Base-by-base conservation (phyloP, 2,797 vertebrate species). In the Clamator glandarius region DNA sequence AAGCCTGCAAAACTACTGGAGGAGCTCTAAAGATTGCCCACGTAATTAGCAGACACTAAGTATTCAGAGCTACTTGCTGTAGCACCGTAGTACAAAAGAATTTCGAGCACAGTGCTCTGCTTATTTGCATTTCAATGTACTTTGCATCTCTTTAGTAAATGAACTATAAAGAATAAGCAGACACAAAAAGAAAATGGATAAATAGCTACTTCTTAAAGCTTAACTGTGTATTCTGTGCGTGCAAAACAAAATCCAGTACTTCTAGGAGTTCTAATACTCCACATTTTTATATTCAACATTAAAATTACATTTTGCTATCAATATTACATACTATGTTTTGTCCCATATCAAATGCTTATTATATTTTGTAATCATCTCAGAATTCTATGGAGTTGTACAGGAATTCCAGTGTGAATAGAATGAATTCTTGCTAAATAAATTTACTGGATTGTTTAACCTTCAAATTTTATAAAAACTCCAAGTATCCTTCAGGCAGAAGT, bases 111-210 rank as follows among this genome's bases (percentile, higher is more conserved):
- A 81, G 51, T 42, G 33, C 46, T 79, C 55, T 72, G n/a, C 91
- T 93, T 62, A 93, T 96, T 90, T 93, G 96, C 92, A 96, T 94
- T 96, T 90, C 87, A 95, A 95, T 95, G 31, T 24, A 59, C n/a
- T 92, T 61, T 8, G 6, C 61, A 74, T 79, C 70, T 92, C 68
- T 92, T 84, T 74, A 88, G 77, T 69, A 82, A 93, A 86, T 31
- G 50, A 93, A 20, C 61, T 89, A 75, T 18, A 92, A 48, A 8
- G 23, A 94, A 64, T 29, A 77, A 64, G n/a, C 17, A 84, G 52
- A 79, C 6, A n/a, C 39, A 7, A 15, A 76, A 36, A 84, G 36
- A 72, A 92, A 86, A 75, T 17, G 5, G 15, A 66, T 61, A 85
- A 93, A 84, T 5, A 75, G 29, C 8, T 51, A 62, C 35, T 24